A percentile compares a stretch with the other conserved stretches of the same genome.
These are phyloP conservation scores for Drosophila suzukii DNA, from an alignment of 1,140 invertebrate genomes.

Conservation along the genomic window DNA sequence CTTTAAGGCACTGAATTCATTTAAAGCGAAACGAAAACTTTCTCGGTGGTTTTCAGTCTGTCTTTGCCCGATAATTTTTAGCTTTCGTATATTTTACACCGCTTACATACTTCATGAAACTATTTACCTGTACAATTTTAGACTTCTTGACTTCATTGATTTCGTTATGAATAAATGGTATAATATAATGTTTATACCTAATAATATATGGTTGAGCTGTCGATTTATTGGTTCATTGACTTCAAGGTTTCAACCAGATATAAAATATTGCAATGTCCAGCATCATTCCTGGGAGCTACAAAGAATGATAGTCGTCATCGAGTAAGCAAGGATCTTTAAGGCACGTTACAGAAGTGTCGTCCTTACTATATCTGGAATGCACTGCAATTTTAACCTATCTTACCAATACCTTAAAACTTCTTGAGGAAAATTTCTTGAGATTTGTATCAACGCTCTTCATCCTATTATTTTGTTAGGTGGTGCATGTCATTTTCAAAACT, in stretches of 20 bases:
- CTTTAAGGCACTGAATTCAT: constrained; percentile 14
- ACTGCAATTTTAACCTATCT: too few species aligned
- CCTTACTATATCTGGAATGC: too few species aligned
- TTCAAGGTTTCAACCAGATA: neutral
- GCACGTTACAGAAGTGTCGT: too few species aligned
- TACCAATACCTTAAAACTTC: too few species aligned
- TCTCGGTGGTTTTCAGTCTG: constrained; percentile 7
- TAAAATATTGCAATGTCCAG: neutral
- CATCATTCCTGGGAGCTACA: neutral
- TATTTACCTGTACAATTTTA: constrained; percentile 43
- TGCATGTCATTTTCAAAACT: too few species aligned
- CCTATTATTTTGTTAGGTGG: too few species aligned
- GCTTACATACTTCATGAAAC: constrained; percentile 42
- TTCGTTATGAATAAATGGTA: constrained; percentile 48
- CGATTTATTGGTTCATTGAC: constrained; percentile 18
- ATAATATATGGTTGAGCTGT: constrained; percentile 31
- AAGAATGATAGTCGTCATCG: too few species aligned
- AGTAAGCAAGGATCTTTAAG: too few species aligned
- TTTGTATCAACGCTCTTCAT: too few species aligned
- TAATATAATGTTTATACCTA: constrained; percentile 42
- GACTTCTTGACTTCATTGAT: constrained; percentile 39
- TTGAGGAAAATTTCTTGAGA: too few species aligned
- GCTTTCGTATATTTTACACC: constrained; percentile 44
- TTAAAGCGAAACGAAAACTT: constrained; percentile 2
- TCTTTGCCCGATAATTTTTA: constrained; percentile 26